phyloP scores from a whole-genome alignment of 2,113 vertebrate species.

The Podiceps cristatus region DNA sequence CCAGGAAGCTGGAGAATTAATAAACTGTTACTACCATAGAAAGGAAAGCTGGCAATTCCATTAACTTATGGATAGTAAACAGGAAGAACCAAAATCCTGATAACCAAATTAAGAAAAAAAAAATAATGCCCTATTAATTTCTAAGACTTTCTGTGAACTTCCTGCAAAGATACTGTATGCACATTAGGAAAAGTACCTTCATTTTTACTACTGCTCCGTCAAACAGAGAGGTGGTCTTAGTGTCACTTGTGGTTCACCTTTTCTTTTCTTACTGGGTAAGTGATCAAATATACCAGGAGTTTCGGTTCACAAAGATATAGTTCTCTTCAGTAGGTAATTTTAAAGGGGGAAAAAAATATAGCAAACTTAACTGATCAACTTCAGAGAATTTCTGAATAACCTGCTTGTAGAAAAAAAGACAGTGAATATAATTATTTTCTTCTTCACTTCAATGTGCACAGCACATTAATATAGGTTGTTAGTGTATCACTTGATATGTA shows the following conservation, averaged over 20 bases:
- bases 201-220: background rate
- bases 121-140: background rate
- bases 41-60: background rate
- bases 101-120: background rate
- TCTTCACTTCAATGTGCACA: background rate
- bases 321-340: background rate
- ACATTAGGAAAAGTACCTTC: background rate
- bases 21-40: background rate
- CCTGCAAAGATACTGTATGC: background rate
- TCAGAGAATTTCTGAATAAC: background rate
- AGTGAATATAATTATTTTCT: background rate
- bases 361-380: background rate
- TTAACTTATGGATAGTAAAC: background rate
- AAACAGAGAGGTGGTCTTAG: background rate
- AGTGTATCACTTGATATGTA: background rate
- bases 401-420: background rate
- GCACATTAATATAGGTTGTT: background rate
- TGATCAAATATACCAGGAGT: background rate
- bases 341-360: background rate
- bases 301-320: background rate
- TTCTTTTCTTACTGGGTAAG: background rate
- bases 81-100: background rate
- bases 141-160: background rate
- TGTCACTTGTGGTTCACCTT: background rate
- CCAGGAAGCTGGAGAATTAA: background rate